A percentile compares a stretch with the other conserved stretches of the same genome.
These are phyloP conservation scores for Psammodynastes pulverulentus DNA, from an alignment of 2,113 vertebrate genomes.

Conservation along the genomic window DNA sequence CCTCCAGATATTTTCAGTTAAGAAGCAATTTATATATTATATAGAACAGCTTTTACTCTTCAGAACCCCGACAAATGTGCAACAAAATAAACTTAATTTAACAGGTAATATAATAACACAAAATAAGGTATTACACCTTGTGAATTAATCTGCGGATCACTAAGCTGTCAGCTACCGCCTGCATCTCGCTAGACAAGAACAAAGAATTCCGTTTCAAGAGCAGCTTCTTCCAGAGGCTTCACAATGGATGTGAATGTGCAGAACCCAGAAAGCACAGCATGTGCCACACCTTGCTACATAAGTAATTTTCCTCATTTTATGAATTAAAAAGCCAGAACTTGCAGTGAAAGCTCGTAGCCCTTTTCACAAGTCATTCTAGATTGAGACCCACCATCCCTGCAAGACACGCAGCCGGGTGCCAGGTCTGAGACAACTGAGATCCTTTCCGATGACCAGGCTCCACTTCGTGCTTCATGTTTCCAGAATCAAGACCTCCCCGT, in stretches of 20 bases:
- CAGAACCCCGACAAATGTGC: background rate
- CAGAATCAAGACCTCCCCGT: background rate
- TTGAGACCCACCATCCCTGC: background rate
- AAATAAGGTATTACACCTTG: background rate
- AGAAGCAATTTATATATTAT: background rate
- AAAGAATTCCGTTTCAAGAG: background rate
- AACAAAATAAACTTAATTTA: background rate
- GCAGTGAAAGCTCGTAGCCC: background rate
- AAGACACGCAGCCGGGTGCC: fast-evolving
- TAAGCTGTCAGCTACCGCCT: background rate
- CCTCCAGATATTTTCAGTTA: background rate
- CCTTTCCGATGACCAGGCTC: background rate
- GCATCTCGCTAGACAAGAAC: background rate
- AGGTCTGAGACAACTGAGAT: background rate
- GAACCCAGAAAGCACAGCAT: background rate
- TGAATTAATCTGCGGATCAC: background rate
- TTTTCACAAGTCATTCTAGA: background rate
- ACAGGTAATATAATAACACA: background rate
- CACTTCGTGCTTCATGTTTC: fast-evolving
- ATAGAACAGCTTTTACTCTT: background rate
- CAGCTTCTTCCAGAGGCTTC: background rate
- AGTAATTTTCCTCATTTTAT: background rate
- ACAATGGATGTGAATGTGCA: background rate
- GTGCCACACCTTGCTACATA: background rate
- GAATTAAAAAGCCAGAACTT: background rate